Percentiles rank a stretch among this genome's conserved stretches.
Conservation (phyloP, 2,113 vertebrate species). For the Illadopsis cleaveri region DNA sequence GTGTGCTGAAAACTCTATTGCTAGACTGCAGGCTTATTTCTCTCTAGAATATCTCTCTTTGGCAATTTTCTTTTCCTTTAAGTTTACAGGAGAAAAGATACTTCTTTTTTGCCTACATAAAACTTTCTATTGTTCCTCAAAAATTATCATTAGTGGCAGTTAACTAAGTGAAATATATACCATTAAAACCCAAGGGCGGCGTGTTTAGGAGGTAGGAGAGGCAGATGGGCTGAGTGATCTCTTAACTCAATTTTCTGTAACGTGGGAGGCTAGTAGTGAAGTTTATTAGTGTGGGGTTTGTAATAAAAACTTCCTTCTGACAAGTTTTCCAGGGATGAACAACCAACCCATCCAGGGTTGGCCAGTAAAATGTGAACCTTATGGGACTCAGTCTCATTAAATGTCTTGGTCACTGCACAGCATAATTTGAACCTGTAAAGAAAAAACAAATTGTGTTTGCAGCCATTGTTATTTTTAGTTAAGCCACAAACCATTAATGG, state of each 20-base stretch:
- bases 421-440: neutral
- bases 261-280: neutral
- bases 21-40: neutral
- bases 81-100: neutral
- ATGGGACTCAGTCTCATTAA: neutral
- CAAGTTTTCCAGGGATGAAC: neutral
- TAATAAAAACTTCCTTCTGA: neutral
- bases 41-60: neutral
- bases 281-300: neutral
- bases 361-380: neutral
- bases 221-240: constrained; percentile 8
- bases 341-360: neutral
- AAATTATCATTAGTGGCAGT: neutral
- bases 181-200: neutral
- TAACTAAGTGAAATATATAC: neutral
- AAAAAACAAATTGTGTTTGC: neutral
- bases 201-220: neutral
- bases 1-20: neutral
- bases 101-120: neutral
- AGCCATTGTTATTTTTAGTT: constrained; percentile 21
- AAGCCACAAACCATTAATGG: constrained; percentile 23
- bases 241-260: constrained; percentile 7
- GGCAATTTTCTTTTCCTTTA: neutral
- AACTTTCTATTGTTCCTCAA: neutral
- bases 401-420: neutral